phyloP scores from a whole-genome alignment of 2,888 invertebrate genomes.

The Tetragonisca angustula region DNA sequence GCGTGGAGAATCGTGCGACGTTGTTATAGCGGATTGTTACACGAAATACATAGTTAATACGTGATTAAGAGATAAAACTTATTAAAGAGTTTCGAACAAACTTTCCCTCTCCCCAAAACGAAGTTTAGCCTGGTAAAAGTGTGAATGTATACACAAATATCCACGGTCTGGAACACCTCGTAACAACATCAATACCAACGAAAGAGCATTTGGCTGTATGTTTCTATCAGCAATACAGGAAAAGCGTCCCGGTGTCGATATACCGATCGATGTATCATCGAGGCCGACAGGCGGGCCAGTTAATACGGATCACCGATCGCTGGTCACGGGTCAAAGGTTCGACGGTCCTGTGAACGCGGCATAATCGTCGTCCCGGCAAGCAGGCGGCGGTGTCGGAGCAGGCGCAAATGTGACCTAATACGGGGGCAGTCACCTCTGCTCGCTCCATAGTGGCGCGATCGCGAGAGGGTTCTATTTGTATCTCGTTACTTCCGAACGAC shows the following conservation, averaged over 20 bases:
- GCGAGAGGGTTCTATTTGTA: constrained; percentile 79
- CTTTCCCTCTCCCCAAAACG: too few species aligned
- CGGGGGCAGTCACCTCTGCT: constrained; percentile 78
- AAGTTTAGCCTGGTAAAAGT: too few species aligned
- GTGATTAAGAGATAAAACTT: too few species aligned
- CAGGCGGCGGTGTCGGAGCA: constrained; percentile 57
- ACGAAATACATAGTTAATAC: too few species aligned
- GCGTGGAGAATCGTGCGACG: too few species aligned
- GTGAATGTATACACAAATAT: background rate
- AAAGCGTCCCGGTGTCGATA: background rate
- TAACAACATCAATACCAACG: background rate
- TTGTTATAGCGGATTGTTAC: too few species aligned
- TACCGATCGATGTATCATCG: constrained; percentile 36
- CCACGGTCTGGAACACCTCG: too few species aligned
- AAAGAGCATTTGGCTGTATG: background rate
- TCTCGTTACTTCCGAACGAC: constrained; percentile 79
- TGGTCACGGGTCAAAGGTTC: constrained; percentile 64
- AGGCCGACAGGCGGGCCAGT: constrained; percentile 12
- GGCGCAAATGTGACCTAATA: constrained; percentile 83
- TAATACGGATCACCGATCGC: constrained; percentile 50
- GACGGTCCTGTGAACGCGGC: constrained; percentile 61
- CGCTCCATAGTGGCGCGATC: constrained; percentile 72
- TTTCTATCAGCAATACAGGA: background rate
- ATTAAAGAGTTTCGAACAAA: too few species aligned
- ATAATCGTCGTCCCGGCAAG: constrained; percentile 53